Evolutionary conservation across 2,113 vertebrate species (phyloP).

Genomic region (Thunnus thynnus): DNA sequence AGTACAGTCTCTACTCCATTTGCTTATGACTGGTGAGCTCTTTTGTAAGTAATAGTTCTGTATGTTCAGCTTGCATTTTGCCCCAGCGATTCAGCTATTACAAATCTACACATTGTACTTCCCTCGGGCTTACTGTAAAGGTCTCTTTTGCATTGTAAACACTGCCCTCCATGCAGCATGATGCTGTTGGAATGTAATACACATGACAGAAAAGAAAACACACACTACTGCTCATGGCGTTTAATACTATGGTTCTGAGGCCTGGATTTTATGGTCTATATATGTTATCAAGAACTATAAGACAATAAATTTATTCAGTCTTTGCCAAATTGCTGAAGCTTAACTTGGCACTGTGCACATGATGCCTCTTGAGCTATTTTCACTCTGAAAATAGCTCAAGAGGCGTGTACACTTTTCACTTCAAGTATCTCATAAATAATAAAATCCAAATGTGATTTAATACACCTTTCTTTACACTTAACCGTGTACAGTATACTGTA

Average conservation of each 20-base stretch:
- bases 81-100: not conserved
- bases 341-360: no score
- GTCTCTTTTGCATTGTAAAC: conserved; percentile 42
- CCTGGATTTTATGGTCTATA: not conserved
- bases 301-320: not conserved
- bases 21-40: not conserved
- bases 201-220: conserved; percentile 9
- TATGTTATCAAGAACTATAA: not conserved
- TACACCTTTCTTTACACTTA: no score
- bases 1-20: not conserved
- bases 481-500: no score
- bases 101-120: conserved; percentile 1
- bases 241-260: not conserved
- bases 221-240: not conserved
- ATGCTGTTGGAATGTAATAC: conserved; percentile 30
- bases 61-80: not conserved
- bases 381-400: no score
- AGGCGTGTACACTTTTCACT: no score
- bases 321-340: no score
- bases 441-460: no score
- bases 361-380: no score
- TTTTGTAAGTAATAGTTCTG: conserved; percentile 12
- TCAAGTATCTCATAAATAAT: no score
- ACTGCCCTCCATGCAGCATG: conserved; percentile 10
- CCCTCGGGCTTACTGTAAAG: not conserved